A percentile compares a stretch with the other conserved stretches of the same genome.
These are phyloP conservation scores for Latrodectus geometricus DNA, from an alignment of 1,140 invertebrate species.

Conservation along the genomic window DNA sequence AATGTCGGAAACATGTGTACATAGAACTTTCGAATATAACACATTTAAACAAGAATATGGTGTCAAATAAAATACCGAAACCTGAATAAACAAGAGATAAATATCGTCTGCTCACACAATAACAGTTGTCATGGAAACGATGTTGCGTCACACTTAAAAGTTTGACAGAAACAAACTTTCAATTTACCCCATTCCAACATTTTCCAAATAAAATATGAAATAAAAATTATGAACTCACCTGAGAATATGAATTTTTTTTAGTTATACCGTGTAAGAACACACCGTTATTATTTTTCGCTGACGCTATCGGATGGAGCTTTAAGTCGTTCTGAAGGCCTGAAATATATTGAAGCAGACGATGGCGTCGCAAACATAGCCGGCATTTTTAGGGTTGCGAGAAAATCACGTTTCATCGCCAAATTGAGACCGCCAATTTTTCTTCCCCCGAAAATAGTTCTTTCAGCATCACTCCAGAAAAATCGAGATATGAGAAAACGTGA, in stretches of 20 bases:
- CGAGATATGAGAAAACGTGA: not conserved
- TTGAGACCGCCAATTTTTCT: not conserved
- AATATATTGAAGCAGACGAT: slow-evolving; percentile 22
- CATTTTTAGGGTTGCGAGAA: slow-evolving; percentile 18
- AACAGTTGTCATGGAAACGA: slow-evolving; percentile 24
- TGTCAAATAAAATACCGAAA: not conserved
- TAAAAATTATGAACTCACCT: not conserved
- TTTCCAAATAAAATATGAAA: not conserved
- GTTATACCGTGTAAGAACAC: not conserved
- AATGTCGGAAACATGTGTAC: not conserved
- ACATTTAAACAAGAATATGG: not conserved
- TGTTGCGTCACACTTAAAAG: slow-evolving; percentile 25
- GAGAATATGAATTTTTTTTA: not conserved
- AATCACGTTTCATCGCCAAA: not conserved
- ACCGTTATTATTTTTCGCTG: not conserved
- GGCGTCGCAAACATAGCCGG: slow-evolving; percentile 42
- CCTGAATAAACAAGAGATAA: not conserved
- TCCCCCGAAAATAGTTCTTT: not conserved
- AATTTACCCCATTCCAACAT: not conserved
- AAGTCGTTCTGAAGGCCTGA: not conserved
- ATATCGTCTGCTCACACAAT: not conserved
- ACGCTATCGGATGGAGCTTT: not conserved
- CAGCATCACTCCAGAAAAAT: too few species aligned
- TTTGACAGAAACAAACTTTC: slow-evolving; percentile 3
- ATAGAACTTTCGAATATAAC: not conserved